phyloP scores from a whole-genome alignment of 2,888 invertebrate species.

The Tipula lateralis region DNA sequence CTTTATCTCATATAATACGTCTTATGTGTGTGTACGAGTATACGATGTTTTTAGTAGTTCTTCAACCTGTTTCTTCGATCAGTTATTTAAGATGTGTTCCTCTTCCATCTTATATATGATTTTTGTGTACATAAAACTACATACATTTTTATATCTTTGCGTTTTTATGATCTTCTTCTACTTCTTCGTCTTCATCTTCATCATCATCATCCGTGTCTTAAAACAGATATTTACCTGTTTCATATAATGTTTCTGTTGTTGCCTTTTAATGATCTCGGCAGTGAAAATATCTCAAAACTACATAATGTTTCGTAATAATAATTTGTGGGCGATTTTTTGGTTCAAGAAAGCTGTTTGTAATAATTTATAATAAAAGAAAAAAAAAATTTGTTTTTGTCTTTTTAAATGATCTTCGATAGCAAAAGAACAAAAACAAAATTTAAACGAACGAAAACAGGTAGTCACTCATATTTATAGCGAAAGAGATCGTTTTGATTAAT shows the following conservation, averaged over 20 bases:
- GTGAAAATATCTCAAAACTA: neutral
- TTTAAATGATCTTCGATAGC: conserved; percentile 1
- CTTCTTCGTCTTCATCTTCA: neutral
- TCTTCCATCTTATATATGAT: neutral
- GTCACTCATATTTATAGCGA: conserved; percentile 16
- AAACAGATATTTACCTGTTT: neutral
- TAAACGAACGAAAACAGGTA: conserved; percentile 4
- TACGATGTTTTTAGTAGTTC: neutral
- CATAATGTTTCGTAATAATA: neutral
- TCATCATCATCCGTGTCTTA: neutral
- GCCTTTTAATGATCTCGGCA: neutral
- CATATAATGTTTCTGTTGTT: neutral
- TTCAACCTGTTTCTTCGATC: conserved; percentile 19
- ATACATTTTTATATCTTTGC: neutral
- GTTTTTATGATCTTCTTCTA: neutral
- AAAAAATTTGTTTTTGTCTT: neutral
- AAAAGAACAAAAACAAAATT: neutral
- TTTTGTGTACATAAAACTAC: neutral
- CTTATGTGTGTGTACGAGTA: neutral
- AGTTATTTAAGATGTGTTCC: neutral
- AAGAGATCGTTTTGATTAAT: conserved; percentile 19
- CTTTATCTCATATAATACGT: neutral
- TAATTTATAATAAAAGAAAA: neutral
- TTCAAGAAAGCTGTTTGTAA: neutral
- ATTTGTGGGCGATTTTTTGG: conserved; percentile 24